Evolutionary conservation across 2,888 invertebrate species (phyloP).

Genomic region (Leptogaster cylindrica): DNA sequence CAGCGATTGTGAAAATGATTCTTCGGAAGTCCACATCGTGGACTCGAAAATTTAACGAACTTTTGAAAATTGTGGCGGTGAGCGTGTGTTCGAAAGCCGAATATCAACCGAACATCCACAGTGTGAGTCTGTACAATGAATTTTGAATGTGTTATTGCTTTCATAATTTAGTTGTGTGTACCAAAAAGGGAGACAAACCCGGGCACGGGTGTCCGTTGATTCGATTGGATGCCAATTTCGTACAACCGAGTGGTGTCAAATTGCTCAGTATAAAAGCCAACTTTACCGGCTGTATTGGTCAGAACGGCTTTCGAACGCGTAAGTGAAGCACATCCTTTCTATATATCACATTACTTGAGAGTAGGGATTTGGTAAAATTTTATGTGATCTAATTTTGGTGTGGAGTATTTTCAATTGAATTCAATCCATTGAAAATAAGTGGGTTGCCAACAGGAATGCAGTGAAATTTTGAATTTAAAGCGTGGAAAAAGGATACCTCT

Average conservation of each 20-base stretch:
- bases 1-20: conserved; percentile 15
- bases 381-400: conserved; percentile 41
- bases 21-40: conserved; percentile 11
- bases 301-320: conserved; percentile 96
- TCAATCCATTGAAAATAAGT: not conserved
- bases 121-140: conserved; percentile 1
- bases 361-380: conserved; percentile 4
- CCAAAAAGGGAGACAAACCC: conserved; percentile 59
- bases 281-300: conserved; percentile 76
- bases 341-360: conserved; percentile 24
- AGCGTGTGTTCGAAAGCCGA: conserved; percentile 23
- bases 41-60: conserved; percentile 18
- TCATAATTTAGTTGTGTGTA: conserved; percentile 49
- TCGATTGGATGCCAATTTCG: conserved; percentile 52
- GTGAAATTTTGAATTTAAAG: not conserved
- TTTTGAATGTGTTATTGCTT: conserved; percentile 26
- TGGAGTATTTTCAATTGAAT: not conserved
- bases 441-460: not conserved
- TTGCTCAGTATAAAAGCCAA: conserved; percentile 64
- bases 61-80: not conserved
- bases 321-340: conserved; percentile 66
- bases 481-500: conserved; percentile 25
- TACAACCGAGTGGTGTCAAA: conserved; percentile 60
- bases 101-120: conserved; percentile 4
- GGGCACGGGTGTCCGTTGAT: conserved; percentile 53